These are phyloP conservation scores for Pyrochroa serraticornis DNA, from an alignment of 2,888 invertebrate genomes.

Conservation along the genomic window DNA sequence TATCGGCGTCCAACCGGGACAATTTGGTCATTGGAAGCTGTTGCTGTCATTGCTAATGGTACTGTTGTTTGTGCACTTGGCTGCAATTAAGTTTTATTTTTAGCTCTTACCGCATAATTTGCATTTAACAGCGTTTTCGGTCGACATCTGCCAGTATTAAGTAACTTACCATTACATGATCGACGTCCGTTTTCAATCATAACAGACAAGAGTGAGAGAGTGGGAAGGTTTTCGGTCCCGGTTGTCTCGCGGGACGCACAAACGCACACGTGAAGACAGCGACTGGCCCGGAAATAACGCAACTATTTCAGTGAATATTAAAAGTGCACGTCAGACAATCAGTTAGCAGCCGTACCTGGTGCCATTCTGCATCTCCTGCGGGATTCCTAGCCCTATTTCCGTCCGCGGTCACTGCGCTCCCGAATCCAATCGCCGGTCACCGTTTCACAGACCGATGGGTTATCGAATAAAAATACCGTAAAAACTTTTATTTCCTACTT, in stretches of 20 bases:
- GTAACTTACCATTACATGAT: too few relatives aligned
- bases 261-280: not conserved
- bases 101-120: too few relatives aligned
- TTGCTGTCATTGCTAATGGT: too few relatives aligned
- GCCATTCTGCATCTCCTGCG: conserved; percentile 8
- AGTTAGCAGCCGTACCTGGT: conserved; percentile 6
- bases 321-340: conserved; percentile 13
- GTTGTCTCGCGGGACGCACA: not conserved
- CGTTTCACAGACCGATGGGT: conserved; percentile 5
- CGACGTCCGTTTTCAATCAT: too few relatives aligned
- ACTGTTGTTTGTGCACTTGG: too few relatives aligned
- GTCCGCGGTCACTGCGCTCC: conserved; percentile 11
- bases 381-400: conserved; percentile 20
- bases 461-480: conserved; percentile 9
- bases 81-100: too few relatives aligned
- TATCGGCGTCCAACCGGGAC: too few relatives aligned
- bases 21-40: too few relatives aligned
- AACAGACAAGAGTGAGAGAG: too few relatives aligned
- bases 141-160: too few relatives aligned
- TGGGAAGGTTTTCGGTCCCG: not conserved
- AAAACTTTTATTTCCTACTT: conserved; percentile 17
- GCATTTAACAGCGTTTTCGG: too few relatives aligned
- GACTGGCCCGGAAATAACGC: conserved; percentile 6
- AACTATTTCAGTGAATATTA: conserved; percentile 11
- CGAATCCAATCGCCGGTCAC: conserved; percentile 1